A percentile compares a stretch with the other conserved stretches of the same genome.
Evolutionary conservation across 92 coral and sea anemone genomes (phyloP).

Genomic region (Epizoanthus rinbou): DNA sequence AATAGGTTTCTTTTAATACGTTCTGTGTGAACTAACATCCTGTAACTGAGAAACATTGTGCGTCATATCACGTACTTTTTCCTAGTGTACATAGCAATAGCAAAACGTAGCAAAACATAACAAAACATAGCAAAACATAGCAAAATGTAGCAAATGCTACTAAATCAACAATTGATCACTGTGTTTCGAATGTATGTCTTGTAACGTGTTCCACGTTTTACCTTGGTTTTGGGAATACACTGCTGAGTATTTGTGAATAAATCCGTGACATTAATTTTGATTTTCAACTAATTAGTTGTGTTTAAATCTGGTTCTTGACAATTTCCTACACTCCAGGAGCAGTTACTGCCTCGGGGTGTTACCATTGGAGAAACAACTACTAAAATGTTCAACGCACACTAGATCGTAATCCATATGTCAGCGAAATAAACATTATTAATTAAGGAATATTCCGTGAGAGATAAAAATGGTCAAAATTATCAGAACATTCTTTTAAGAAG

Average conservation of each 20-base stretch:
- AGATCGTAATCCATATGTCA: background rate
- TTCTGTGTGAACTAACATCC: background rate
- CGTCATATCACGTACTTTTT: background rate
- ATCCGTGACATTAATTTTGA: background rate
- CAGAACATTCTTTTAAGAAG: background rate
- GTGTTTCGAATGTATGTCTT: background rate
- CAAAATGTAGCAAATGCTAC: background rate
- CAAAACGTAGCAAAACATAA: background rate
- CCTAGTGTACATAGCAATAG: no score
- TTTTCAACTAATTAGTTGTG: background rate
- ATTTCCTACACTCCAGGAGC: no score
- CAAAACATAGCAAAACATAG: background rate
- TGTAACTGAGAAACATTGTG: background rate
- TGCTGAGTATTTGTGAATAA: background rate
- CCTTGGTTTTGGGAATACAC: background rate
- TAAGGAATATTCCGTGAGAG: background rate
- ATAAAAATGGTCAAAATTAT: background rate
- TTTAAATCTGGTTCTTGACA: no score
- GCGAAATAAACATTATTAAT: background rate
- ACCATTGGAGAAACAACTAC: no score
- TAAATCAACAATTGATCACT: background rate
- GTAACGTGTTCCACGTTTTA: background rate
- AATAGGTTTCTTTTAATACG: background rate
- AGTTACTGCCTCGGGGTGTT: no score
- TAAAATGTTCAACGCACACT: background rate